Conservation (phyloP, 2,797 vertebrate species). For the Neostethus bicornis region DNA sequence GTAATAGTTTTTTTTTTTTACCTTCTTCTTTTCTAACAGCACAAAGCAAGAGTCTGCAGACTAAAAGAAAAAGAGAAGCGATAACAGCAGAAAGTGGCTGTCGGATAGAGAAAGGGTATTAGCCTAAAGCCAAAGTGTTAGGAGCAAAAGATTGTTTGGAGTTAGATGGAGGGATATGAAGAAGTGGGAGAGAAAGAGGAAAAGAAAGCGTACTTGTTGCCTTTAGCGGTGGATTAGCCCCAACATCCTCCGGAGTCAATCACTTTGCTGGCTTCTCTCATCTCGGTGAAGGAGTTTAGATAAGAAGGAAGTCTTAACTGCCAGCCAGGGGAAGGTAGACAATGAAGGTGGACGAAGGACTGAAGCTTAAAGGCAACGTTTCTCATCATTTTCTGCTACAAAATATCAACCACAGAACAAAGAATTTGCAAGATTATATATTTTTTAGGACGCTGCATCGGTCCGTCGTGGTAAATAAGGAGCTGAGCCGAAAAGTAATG, state of each 20-base stretch:
- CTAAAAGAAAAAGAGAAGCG: slow-evolving; percentile 17
- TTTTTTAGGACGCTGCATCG: no score
- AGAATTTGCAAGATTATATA: no score
- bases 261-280: slow-evolving; percentile 56
- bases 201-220: slow-evolving; percentile 43
- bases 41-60: slow-evolving; percentile 23
- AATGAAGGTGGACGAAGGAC: slow-evolving; percentile 21
- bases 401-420: background rate
- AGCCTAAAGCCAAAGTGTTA: slow-evolving; percentile 55
- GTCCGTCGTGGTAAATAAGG: no score
- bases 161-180: slow-evolving; percentile 29
- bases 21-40: slow-evolving; percentile 22
- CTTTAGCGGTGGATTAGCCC: slow-evolving; percentile 64
- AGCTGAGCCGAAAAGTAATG: no score
- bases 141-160: slow-evolving; percentile 40
- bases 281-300: slow-evolving; percentile 51
- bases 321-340: slow-evolving; percentile 35
- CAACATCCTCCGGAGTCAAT: slow-evolving; percentile 57
- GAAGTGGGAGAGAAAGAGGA: slow-evolving; percentile 5
- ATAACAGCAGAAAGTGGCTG: slow-evolving; percentile 51
- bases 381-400: background rate
- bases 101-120: slow-evolving; percentile 48
- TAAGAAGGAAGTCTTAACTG: slow-evolving; percentile 40
- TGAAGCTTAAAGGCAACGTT: slow-evolving; percentile 14
- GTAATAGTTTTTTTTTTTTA: slow-evolving; percentile 33